Evolutionary conservation across 2,888 invertebrate genomes (phyloP), one percentile per base, ranked within the genome.

Genomic region (Liopterus haemorrhoidalis): DNA sequence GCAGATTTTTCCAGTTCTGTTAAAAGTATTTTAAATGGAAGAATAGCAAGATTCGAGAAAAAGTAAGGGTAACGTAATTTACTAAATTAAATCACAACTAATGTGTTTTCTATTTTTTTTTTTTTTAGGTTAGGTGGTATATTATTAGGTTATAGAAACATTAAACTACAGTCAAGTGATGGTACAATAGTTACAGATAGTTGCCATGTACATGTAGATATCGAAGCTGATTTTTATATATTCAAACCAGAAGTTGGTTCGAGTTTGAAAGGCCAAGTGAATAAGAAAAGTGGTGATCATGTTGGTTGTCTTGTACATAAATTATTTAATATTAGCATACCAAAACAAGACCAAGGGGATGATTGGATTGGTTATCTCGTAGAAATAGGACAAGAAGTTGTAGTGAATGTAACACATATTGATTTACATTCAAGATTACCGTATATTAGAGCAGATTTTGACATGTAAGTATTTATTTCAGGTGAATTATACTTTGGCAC

Each of bases 261-360:
- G 48, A 69, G 65, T 21, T 60, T 85, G 33, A 74, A 70, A 59
- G 85, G 82, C 6, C 61, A 78, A 52, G 79, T 85, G 1, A 82
- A 79, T 59, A 82, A 82, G 61, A 79, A 77, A 52, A 77, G 76
- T 51, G 63, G 68, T 22, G 78, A 79, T 53, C 81, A 84, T 66
- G 67, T 85, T 45, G 80, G 79, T 3, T 74, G 82, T 51, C 69
- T 85, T 39, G 77, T 84, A 0, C 82, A 85, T 60, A 73, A 78
- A 57, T 72, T 76, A 16, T 85, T 85, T 58, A 83, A 84, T 66
- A 79, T 82, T 8, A 81, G 82, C 3, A 73, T 85, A 32, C 79
- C 79, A 27, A 72, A 76, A 56, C 75, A 76, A 5, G 70, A 70
- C 21, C 55, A 59, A 18, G 59, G 59, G 1, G 57, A 62, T 39